Evolutionary conservation across 2,797 vertebrate species (phyloP).

Genomic region (Lutra lutra): DNA sequence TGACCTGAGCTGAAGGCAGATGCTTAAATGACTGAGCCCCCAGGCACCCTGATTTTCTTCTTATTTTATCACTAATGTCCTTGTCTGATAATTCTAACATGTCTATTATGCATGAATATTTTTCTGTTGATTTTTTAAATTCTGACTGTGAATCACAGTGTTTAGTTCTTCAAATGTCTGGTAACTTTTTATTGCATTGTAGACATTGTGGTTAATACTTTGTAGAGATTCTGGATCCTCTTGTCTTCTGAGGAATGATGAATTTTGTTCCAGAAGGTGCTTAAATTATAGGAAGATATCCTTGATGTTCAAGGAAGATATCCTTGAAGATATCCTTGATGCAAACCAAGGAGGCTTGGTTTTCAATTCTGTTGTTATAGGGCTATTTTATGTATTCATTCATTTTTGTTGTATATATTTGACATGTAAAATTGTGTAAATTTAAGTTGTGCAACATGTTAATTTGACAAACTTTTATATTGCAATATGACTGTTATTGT

Average conservation of each 20-base stretch:
- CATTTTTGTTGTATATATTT: neutral
- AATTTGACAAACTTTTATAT: neutral
- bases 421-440: neutral
- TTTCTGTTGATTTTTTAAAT: neutral
- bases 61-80: neutral
- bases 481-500: neutral
- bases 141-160: neutral
- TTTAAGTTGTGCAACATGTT: neutral
- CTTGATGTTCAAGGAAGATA: no score
- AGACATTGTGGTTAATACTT: neutral
- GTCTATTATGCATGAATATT: neutral
- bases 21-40: no score
- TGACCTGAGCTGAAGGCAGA: no score
- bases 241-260: neutral
- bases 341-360: neutral
- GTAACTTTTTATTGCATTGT: neutral
- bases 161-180: neutral
- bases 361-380: neutral
- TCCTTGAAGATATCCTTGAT: no score
- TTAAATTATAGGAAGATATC: neutral
- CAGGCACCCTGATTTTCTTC: no score
- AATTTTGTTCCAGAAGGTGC: neutral
- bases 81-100: neutral
- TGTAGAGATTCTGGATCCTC: neutral
- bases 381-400: neutral